Evolutionary conservation across 2,797 vertebrate species (phyloP).

Genomic region (Decapterus maruadsi): DNA sequence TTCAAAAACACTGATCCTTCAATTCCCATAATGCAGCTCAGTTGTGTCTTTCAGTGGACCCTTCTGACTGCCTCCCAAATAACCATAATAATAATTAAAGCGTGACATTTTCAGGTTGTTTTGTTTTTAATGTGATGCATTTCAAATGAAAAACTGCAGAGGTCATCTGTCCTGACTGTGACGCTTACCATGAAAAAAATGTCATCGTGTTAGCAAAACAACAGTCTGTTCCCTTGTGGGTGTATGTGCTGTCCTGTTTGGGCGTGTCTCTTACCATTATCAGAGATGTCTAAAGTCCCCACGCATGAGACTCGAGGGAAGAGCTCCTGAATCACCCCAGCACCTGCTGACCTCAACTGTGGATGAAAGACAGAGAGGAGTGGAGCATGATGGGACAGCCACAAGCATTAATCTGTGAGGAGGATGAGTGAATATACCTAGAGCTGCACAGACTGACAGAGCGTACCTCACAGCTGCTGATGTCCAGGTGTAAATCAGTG

Average conservation of each 20-base stretch:
- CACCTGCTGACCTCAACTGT: constrained; percentile 91
- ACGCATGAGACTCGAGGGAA: constrained; percentile 89
- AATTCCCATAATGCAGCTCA: too few species aligned
- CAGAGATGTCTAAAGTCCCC: constrained; percentile 92
- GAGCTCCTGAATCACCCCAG: constrained; percentile 91
- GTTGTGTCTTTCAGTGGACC: too few species aligned
- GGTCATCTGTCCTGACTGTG: neutral
- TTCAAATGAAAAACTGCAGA: neutral
- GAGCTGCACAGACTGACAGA: constrained; percentile 23
- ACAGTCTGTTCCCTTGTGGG: neutral
- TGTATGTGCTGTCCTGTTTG: neutral
- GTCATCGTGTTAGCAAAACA: neutral
- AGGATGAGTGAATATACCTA: constrained; percentile 43
- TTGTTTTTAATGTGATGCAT: neutral
- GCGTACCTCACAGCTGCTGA: constrained; percentile 93
- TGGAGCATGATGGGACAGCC: constrained; percentile 44
- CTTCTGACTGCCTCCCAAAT: too few species aligned
- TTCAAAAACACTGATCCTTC: too few species aligned
- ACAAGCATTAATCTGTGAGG: constrained; percentile 33
- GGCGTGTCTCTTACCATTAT: constrained; percentile 87
- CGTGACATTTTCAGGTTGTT: too few species aligned
- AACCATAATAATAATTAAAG: too few species aligned
- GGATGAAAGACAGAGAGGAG: constrained; percentile 57
- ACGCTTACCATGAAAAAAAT: neutral
- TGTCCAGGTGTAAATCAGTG: constrained; percentile 92